Conservation (phyloP, 2,888 invertebrate species). For the Holacanthella duospinosa region DNA sequence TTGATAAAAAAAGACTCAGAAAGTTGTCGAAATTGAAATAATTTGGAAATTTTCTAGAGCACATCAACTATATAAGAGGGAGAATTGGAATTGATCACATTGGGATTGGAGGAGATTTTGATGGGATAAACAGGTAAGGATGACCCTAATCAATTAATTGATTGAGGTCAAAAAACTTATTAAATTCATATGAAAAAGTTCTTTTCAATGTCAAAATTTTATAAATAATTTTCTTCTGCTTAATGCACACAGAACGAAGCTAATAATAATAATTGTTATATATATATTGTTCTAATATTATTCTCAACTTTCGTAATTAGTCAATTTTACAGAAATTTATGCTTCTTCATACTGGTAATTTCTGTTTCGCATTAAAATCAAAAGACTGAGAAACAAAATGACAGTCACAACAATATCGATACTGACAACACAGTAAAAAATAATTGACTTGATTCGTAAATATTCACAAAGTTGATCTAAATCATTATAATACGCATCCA, state of each 20-base stretch:
- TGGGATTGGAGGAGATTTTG: conserved; percentile 78
- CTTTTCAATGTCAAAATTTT: too few relatives aligned
- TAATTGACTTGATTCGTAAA: conserved; percentile 1
- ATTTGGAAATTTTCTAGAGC: conserved; percentile 57
- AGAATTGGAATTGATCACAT: conserved; percentile 78
- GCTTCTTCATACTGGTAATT: too few relatives aligned
- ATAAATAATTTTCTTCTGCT: too few relatives aligned
- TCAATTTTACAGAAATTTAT: too few relatives aligned
- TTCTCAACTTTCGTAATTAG: too few relatives aligned
- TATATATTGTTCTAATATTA: too few relatives aligned
- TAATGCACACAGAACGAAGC: too few relatives aligned
- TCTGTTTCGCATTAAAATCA: background rate
- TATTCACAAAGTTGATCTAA: background rate
- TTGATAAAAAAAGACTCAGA: too few relatives aligned
- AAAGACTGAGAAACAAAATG: background rate
- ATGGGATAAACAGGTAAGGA: conserved; percentile 48
- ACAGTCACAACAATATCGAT: conserved; percentile 9
- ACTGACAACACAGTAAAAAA: conserved; percentile 13
- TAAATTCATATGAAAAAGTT: too few relatives aligned
- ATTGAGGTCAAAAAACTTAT: too few relatives aligned
- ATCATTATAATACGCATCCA: background rate
- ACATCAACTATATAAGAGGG: conserved; percentile 78
- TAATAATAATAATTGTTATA: too few relatives aligned
- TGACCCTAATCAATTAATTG: too few relatives aligned
- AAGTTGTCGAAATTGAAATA: background rate